Conservation (phyloP, 1,140 invertebrate genomes). For the Nasonia giraulti region DNA sequence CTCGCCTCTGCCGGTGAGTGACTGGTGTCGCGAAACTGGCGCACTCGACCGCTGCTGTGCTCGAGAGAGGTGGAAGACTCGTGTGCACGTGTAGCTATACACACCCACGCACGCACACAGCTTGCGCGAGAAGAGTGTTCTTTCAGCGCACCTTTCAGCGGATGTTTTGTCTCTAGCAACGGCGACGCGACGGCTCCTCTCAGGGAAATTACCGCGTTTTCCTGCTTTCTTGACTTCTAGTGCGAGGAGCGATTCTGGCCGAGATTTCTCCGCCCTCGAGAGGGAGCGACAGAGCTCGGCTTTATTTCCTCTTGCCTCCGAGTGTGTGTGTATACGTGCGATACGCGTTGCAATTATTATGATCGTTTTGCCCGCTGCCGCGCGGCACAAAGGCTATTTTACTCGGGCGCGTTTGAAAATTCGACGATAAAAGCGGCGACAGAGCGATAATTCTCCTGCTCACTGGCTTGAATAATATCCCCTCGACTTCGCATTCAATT, state of each 20-base stretch:
- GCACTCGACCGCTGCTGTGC: conserved; percentile 8
- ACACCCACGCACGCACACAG: too few relatives aligned
- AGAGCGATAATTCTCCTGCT: too few relatives aligned
- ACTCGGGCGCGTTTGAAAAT: too few relatives aligned
- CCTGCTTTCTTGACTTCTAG: neutral
- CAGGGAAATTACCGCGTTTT: neutral
- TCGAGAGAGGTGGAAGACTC: neutral
- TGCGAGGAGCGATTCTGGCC: neutral
- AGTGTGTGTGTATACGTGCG: neutral
- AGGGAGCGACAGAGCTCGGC: neutral
- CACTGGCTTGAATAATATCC: neutral
- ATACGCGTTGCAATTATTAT: neutral
- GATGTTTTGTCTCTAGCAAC: neutral
- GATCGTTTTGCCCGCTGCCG: too few relatives aligned
- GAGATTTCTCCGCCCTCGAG: neutral
- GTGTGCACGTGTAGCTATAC: neutral
- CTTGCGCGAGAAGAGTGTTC: neutral
- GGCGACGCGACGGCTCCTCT: neutral
- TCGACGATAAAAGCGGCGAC: too few relatives aligned
- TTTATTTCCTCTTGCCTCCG: neutral
- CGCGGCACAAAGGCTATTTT: too few relatives aligned
- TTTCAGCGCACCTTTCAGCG: neutral
- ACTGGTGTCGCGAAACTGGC: conserved; percentile 22
- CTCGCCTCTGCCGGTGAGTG: neutral
- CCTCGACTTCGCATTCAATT: neutral